Conservation (phyloP, 2,113 vertebrate species). For the Lepus timidus region DNA sequence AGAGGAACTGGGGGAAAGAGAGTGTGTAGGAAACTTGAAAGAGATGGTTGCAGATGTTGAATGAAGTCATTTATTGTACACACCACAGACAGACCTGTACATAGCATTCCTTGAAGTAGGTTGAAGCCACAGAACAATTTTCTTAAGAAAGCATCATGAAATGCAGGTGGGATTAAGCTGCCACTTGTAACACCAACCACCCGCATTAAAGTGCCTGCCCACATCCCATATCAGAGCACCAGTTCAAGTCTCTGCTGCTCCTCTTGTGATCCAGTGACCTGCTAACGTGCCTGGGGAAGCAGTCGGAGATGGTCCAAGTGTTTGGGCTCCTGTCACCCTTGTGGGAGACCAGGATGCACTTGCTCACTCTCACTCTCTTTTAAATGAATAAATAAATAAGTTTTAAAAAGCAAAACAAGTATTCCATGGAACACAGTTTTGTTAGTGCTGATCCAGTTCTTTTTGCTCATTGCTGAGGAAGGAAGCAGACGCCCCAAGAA, state of each 20-base stretch:
- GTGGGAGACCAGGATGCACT: no score
- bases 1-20: background rate
- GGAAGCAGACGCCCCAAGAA: background rate
- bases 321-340: no score
- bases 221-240: no score
- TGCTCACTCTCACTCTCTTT: no score
- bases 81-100: background rate
- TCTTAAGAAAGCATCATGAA: background rate
- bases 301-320: no score
- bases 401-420: background rate
- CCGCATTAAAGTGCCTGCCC: no score
- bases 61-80: background rate
- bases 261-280: no score
- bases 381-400: no score
- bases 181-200: no score
- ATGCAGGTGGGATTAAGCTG: no score
- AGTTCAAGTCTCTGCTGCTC: no score
- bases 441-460: conserved; percentile 27
- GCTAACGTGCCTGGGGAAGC: no score
- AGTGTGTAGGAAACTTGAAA: background rate
- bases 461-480: background rate
- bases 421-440: background rate
- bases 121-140: background rate
- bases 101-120: background rate
- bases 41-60: background rate